Evolutionary conservation across 2,113 vertebrate genomes (phyloP).

Genomic region (Neolamprologus tretocephalus): DNA sequence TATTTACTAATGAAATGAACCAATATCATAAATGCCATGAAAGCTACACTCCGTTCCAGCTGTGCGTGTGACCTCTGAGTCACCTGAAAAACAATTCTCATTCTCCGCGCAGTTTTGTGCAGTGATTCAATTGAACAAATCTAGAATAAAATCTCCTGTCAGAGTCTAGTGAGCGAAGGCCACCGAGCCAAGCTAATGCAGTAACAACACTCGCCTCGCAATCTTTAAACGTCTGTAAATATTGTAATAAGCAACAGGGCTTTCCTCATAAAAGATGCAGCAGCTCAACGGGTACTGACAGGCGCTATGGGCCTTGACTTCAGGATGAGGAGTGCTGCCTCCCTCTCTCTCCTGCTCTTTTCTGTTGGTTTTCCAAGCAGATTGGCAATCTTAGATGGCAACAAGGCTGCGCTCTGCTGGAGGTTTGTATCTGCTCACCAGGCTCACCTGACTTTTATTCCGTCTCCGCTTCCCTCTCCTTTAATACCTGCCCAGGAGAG

Average conservation of each 20-base stretch:
- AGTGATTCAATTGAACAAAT: constrained; percentile 52
- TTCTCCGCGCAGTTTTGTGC: background rate
- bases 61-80: background rate
- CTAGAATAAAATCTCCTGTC: constrained; percentile 35
- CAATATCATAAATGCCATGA: background rate
- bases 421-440: constrained; percentile 26
- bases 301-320: constrained; percentile 62
- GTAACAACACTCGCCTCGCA: constrained; percentile 49
- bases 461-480: background rate
- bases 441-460: constrained; percentile 37
- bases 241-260: constrained; percentile 69
- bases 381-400: constrained; percentile 36
- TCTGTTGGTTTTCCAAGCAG: constrained; percentile 43
- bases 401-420: constrained; percentile 27
- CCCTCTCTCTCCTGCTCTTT: constrained; percentile 9
- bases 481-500: constrained; percentile 26
- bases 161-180: constrained; percentile 46
- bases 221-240: constrained; percentile 66
- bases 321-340: constrained; percentile 43
- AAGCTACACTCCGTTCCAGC: background rate
- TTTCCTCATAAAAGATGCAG: constrained; percentile 71
- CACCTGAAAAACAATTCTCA: background rate
- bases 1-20: background rate
- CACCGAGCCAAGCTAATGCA: constrained; percentile 51
- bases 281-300: constrained; percentile 64